Base-by-base conservation (phyloP, 2,797 vertebrate species). In the Dendrocincla tyrannina region DNA sequence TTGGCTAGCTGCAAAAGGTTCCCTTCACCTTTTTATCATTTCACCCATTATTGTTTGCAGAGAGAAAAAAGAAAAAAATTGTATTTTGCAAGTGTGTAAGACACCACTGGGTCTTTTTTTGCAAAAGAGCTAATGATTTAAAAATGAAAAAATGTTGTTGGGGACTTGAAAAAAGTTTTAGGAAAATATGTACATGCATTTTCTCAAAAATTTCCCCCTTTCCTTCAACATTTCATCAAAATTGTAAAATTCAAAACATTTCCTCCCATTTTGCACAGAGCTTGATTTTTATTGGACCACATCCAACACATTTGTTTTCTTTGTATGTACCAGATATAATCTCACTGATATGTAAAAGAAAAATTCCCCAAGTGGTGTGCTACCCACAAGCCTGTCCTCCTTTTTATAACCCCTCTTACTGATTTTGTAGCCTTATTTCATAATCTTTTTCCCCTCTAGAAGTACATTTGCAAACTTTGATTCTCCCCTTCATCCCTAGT, bases 201-300 rank as follows among this genome's bases (percentile, higher is more conserved):
- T 90, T 62, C 66, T 75, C 20, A 72, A 89, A 92, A 89, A 42
- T 18, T 9, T 46, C 32, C 70, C 53, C 30, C 13, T 89, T 72
- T 85, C 66, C 58, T 82, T 93, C 85, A 83, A 50, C 22, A 80
- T 85, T 94, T 81, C 19, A 79, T 88, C 47, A 94, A 91, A 93
- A 88, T 41, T 62, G 24, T 86, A 88, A 58, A 91, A 95, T 91
- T 88, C 44, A 96, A 85, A 96, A 37, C 14, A 58, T 66, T 92
- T 94, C 44, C 75, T 68, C 42, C 56, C 46, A n/a, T 69, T 73
- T 90, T 82, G 67, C 13, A 2, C 85, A 68, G 67, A 49, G 32
- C 52, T 86, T 67, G 33, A 76, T 93, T 91, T 91, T 96, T 64
- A 81, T 52, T 95, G 89, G 86, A 74, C 44, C 22, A 3, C 49